Evolutionary conservation across 2,797 vertebrate species (phyloP).

Genomic region (Premnoplex brunnescens): DNA sequence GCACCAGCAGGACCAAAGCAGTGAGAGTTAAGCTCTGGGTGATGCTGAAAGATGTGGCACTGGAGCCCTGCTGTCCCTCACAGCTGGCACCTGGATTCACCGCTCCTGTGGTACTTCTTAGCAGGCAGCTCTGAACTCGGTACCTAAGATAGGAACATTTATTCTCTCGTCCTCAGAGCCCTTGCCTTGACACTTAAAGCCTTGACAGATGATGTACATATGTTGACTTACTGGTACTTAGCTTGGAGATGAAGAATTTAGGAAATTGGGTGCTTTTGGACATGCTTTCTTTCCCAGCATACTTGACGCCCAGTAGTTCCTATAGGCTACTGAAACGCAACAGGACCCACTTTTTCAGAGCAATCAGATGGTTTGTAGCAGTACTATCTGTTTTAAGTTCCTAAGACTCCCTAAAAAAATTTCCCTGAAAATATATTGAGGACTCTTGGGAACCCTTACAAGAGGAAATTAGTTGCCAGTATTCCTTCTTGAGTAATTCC

Average conservation of each 20-base stretch:
- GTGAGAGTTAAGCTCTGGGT: neutral
- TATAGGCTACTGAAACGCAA: neutral
- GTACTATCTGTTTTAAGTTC: neutral
- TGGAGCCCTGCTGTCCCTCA: neutral
- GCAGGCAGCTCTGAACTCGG: neutral
- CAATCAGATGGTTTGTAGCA: neutral
- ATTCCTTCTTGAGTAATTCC: neutral
- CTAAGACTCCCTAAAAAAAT: neutral
- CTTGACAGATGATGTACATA: neutral
- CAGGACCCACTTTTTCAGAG: neutral
- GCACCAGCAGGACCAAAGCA: neutral
- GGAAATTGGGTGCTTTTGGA: neutral
- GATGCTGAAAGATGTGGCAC: neutral
- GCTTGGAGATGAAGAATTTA: neutral
- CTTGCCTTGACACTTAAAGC: neutral
- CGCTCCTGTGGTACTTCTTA: fast-evolving
- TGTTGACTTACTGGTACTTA: neutral
- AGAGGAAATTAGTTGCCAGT: neutral
- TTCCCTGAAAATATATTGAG: neutral
- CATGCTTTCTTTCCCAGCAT: neutral
- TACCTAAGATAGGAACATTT: neutral
- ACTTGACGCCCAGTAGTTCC: neutral
- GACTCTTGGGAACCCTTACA: neutral
- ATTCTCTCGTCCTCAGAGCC: neutral
- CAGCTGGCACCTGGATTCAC: neutral